Evolutionary conservation across 1,140 invertebrate genomes (phyloP).

Genomic region (Pachypsylla venusta): DNA sequence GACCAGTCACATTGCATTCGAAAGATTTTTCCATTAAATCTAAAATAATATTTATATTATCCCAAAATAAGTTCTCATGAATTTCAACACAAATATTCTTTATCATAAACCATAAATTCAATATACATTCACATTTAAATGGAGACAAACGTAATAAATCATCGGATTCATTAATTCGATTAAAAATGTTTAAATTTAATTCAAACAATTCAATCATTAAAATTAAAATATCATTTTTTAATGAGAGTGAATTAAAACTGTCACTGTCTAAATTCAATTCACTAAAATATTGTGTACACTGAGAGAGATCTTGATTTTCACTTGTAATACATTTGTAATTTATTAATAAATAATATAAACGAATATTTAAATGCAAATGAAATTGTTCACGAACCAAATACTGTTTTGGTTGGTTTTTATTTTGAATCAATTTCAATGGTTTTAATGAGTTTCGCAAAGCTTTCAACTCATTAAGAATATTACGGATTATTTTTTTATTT

Average conservation of each 20-base stretch:
- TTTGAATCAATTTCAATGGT: not conserved
- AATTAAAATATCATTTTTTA: conserved; percentile 4
- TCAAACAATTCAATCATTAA: not conserved
- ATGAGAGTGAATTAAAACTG: not conserved
- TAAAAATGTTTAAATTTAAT: conserved; percentile 3
- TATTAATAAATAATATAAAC: not conserved
- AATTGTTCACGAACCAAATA: not conserved
- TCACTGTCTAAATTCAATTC: not conserved
- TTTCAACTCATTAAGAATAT: no score
- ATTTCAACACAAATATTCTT: not conserved
- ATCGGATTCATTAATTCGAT: not conserved
- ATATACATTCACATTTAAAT: not conserved
- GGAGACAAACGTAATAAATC: not conserved
- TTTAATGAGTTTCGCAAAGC: no score
- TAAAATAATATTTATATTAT: not conserved
- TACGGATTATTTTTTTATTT: no score
- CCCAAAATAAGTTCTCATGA: not conserved
- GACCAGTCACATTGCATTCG: not conserved
- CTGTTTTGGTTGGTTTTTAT: not conserved
- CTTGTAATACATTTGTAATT: not conserved
- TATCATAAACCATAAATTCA: not conserved
- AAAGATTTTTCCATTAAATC: conserved; percentile 2
- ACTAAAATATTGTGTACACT: not conserved
- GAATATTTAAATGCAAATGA: not conserved
- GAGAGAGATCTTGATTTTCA: not conserved